Evolutionary conservation across 2,797 vertebrate species (phyloP), one percentile per base, ranked within the genome.

Genomic region (Brotogeris chrysoptera): DNA sequence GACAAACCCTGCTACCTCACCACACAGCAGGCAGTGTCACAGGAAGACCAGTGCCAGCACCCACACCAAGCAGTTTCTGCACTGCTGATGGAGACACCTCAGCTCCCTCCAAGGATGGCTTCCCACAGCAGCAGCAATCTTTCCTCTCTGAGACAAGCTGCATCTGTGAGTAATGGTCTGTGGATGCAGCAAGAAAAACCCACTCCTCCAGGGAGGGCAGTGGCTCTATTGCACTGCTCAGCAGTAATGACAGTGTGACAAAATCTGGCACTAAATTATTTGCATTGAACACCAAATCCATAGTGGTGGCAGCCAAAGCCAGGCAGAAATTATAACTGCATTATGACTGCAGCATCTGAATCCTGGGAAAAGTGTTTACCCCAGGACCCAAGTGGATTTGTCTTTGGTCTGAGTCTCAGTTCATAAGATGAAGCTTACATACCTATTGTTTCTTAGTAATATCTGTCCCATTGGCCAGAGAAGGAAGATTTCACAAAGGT

Each of bases 21-120:
- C 3, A 0, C 0, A 0, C 19, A 57, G 9, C 0, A 2, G 24
- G 9, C 64, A 28, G 3, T 30, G 17, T 46, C 1, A 0, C 4
- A 17, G 39, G 12, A 60, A 9, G 10, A 70, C 3, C 11, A 1
- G 6, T 10, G 23, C 43, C 64, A 43, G 52, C 52, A 9, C 36
- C 20, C 16, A 19, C 2, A 1, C 43, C 3, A 1, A 16, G 64
- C 23, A 8, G 13, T 16, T 70, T 64, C 55, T 21, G 32, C 2
- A 0, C 34, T 28, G 34, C 7, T 2, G 1, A 1, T 27, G 30
- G 79, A 86, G 78, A 25, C 24, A 36, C 11, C 57, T 68, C 13
- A 15, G 36, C 72, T 61, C 18, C 44, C 44, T 63, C 46, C 1
- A 1, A 79, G 36, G 66, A 39, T 12, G 19, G 3, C 18, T 81